A percentile compares a stretch with the other conserved stretches of the same genome.
These are phyloP conservation scores for Drosophila melanosoma DNA, from an alignment of 2,888 invertebrate species.

Conservation along the genomic window DNA sequence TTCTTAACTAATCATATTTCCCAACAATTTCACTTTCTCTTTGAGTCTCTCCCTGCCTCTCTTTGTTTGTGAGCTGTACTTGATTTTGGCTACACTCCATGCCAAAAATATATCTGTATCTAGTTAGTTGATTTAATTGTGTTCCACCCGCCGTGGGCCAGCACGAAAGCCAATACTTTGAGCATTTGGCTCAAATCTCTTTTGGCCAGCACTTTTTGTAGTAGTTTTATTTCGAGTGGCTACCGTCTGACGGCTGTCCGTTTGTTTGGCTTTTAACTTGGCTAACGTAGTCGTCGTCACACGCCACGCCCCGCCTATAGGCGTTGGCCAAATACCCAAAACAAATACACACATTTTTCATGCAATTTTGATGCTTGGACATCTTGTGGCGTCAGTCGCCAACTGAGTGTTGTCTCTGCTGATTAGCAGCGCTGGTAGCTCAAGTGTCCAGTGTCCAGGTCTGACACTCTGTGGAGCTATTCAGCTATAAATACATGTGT, in stretches of 20 bases:
- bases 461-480: conserved; percentile 29
- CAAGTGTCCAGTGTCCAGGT: conserved; percentile 18
- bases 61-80: background rate
- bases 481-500: conserved; percentile 48
- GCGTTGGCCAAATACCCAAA: conserved; percentile 17
- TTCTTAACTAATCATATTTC: background rate
- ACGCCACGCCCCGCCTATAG: conserved; percentile 35
- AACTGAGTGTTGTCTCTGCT: conserved; percentile 70
- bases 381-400: conserved; percentile 68
- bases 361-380: conserved; percentile 71
- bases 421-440: conserved; percentile 64
- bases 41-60: background rate
- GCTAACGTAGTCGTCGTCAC: conserved; percentile 59
- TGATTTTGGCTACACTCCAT: conserved; percentile 9
- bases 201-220: conserved; percentile 46
- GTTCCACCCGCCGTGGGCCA: conserved; percentile 51
- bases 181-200: conserved; percentile 44
- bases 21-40: background rate
- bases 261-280: conserved; percentile 78
- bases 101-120: conserved; percentile 18
- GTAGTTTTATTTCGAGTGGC: conserved; percentile 61
- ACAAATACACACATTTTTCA: conserved; percentile 53
- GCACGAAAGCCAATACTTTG: conserved; percentile 55
- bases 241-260: conserved; percentile 80
- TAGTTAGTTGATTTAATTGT: conserved; percentile 48